Evolutionary conservation across 2,888 invertebrate species (phyloP).

Genomic region (Acholoe squamosa): DNA sequence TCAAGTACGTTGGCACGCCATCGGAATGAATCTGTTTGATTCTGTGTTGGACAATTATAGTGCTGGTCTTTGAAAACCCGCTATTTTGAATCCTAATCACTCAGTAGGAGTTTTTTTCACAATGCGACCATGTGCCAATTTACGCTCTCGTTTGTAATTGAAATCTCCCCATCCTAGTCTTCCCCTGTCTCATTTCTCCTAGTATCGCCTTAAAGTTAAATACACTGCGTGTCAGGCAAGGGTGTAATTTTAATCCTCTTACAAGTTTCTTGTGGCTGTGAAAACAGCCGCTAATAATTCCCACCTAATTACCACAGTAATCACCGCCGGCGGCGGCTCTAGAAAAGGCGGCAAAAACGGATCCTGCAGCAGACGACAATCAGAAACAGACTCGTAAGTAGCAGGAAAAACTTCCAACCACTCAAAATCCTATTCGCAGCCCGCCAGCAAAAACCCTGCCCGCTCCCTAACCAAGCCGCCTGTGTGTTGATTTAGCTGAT

Average conservation of each 20-base stretch:
- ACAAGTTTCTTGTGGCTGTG: slow-evolving; percentile 9
- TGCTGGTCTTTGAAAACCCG: slow-evolving; percentile 2
- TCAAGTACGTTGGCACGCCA: slow-evolving; percentile 28
- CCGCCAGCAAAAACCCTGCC: not conserved
- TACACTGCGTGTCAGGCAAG: not conserved
- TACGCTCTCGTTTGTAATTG: slow-evolving; percentile 36
- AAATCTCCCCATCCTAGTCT: slow-evolving; percentile 18
- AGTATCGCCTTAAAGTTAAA: not conserved
- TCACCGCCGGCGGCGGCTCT: slow-evolving; percentile 1
- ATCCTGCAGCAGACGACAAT: not conserved
- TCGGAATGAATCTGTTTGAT: not conserved
- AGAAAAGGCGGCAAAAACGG: slow-evolving; percentile 1
- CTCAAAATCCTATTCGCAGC: slow-evolving; percentile 18
- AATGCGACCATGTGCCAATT: slow-evolving; percentile 18
- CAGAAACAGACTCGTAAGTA: slow-evolving; percentile 23
- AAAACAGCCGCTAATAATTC: slow-evolving; percentile 32
- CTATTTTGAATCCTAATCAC: slow-evolving; percentile 30
- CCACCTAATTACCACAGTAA: not conserved
- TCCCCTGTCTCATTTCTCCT: not conserved
- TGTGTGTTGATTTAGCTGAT: slow-evolving; percentile 48
- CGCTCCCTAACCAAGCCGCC: not conserved
- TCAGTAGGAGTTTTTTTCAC: slow-evolving; percentile 7
- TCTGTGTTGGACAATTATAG: slow-evolving; percentile 31
- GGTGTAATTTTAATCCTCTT: not conserved
- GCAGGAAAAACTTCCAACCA: slow-evolving; percentile 1